Base-by-base conservation (phyloP, 2,888 invertebrate species). In the Drymonia ruficornis region DNA sequence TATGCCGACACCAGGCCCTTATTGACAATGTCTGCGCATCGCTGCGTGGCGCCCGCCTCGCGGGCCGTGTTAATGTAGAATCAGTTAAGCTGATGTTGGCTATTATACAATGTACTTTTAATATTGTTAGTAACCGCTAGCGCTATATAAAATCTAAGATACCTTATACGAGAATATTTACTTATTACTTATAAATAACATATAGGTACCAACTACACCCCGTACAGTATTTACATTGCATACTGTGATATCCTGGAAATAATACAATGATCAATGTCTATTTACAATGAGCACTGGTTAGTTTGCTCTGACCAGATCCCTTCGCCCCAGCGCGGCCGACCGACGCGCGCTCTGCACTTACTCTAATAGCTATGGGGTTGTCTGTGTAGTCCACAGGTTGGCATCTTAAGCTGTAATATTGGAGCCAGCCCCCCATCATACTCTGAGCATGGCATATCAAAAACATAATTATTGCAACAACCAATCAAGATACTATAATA, bases 341-440 rank as follows among this genome's bases (percentile, higher is more conserved):
- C 16, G 49, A 52, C 63, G 68, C 70, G 69, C 58, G 55, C 63
- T 64, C 71, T 66, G 76, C 84, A 92, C 97, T 96, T 96, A 98
- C 98, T 95, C 97, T 95, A 84, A 95, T 93, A 68, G 98, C 96
- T 82, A 95, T 94, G 64, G 96, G 95, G 88, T 94, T 95, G 89
- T 95, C 94, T 75, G 96, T 94, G 94, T 97, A 96, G 94, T 98
- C 98, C 88, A 98, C 97, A 60, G 97, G 97, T 93, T 98, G 97
- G 94, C 98, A 98, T 83, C 95, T 95, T 84, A 96, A 95, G 91
- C 95, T 97, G 95, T 98, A 98, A 83, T 97, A 95, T 83, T 95
- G 94, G 95, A 96, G 96, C 98, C 98, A 98, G 86, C 98, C 98
- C 81, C 96, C 96, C 95, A 96, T 96, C 94, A 96, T 94, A 91